Conservation (phyloP, 2,888 invertebrate species). For the Hoplodrina blanda region DNA sequence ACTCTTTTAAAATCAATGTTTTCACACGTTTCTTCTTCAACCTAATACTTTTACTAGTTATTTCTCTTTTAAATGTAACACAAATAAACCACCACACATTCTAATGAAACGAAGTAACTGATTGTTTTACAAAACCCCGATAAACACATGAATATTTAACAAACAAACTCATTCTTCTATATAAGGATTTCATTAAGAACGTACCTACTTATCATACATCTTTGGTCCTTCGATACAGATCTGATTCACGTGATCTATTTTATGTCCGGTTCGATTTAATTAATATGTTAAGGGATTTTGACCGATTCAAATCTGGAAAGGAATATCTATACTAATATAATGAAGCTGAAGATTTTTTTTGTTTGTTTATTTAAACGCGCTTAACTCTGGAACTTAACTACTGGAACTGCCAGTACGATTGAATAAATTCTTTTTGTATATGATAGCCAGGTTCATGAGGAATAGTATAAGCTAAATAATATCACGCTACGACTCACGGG, state of each 20-base stretch:
- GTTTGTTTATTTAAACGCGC: no score
- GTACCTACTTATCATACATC: constrained; percentile 46
- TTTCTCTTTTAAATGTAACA: constrained; percentile 9
- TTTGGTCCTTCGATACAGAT: constrained; percentile 63
- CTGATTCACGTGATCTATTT: constrained; percentile 50
- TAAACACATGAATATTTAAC: constrained; percentile 65
- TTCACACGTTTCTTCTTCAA: no score
- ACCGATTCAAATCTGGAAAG: constrained; percentile 7
- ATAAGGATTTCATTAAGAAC: constrained; percentile 69
- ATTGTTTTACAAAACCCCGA: constrained; percentile 34
- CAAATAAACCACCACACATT: constrained; percentile 32
- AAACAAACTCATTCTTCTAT: constrained; percentile 63
- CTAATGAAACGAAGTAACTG: constrained; percentile 33
- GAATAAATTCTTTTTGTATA: no score
- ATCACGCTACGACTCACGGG: no score
- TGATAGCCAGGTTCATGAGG: no score
- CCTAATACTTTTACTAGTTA: no score
- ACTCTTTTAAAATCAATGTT: no score
- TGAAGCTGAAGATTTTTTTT: no score
- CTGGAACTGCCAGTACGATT: no score
- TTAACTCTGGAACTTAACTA: no score
- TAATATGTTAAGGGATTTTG: constrained; percentile 24
- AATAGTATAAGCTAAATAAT: no score
- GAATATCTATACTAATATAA: neutral
- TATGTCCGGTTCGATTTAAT: constrained; percentile 56